Base-by-base conservation (phyloP, 2,797 vertebrate genomes). In the Babyrousa celebensis region DNA sequence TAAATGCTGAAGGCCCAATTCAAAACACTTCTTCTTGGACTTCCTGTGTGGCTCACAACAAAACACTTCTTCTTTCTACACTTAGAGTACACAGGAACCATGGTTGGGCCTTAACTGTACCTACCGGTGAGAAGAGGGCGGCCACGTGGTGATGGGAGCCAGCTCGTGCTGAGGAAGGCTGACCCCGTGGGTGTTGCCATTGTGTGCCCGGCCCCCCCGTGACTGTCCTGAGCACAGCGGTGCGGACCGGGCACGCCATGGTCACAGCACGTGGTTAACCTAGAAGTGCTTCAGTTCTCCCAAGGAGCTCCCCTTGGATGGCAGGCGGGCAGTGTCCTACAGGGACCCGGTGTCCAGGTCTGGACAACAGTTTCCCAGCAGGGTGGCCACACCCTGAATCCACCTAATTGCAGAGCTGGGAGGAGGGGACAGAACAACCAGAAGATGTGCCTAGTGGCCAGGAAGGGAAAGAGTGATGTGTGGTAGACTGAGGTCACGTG, bases 401-500 rank as follows among this genome's bases (percentile, higher is more conserved):
- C 85, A 32, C 21, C 92, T 94, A 20, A 16, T 91, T 75, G 18
- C 70, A 84, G 9, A 52, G 56, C 11, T 54, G 40, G 29, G 90
- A 82, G 25, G 84, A 58, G 82, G 92, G 91, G 96, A 85, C 9
- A 91, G 60, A 92, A 77, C 67, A 54, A 32, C 5, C 70, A 4
- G 87, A n/a, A 40, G 48, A 91, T 23, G 60, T 1, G 1, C 2
- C 3, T 20, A 78, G 95, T 54, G 75, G 40, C 68, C 91, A 40
- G 56, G 29, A 29, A 75, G 83, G 7, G 70, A 27, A 70, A 84
- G 6, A 60, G 43, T 23, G 65, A 94, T 77, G 14, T 11, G 12
- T 82, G 1, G 79, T 95, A 86, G 89, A 36, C 93, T 92, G 93
- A 40, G 29, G 70, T 96, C 29, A 63, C 78, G 56, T 70, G 88